Evolutionary conservation across 2,888 invertebrate species (phyloP), one percentile per base, ranked within the genome.

Genomic region (Lordiphosa andalusiaca): DNA sequence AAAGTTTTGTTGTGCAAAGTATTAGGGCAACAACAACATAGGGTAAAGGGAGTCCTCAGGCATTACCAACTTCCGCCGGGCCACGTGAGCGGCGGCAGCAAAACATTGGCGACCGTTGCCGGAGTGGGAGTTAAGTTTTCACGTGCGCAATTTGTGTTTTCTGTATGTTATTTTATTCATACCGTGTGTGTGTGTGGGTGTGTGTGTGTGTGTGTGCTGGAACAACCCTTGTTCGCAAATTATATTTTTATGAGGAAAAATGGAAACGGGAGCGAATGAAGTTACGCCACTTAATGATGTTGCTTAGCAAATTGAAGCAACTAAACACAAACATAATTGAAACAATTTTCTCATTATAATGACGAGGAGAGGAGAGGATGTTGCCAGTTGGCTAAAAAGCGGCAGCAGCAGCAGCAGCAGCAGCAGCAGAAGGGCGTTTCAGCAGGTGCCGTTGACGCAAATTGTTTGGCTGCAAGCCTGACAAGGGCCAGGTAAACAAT

Each of bases 241-340:
- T 76, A 66, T 72, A 77, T 77, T 84, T 81, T 80, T 78, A 80
- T 63, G 74, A 55, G 60, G 39, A 23, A 36, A 35, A 38, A 35
- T 5, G n/a, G 42, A 42, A 6, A 46, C 36, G 56, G 44, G 41
- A 21, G 51, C 50, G 65, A 67, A 77, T 73, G 71, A 81, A 76
- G 81, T 80, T 80, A 69, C 65, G 78, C 59, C 73, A 82, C 73
- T 78, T 80, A 80, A 80, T 84, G 84, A 84, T 84, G 80, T 80
- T 80, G 80, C 84, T 84, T 82, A 84, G 84, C 80, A 80, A 80
- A 84, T 84, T 84, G 75, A 74, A 84, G 83, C 74, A 84, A 84
- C 80, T 80, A 80, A 80, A 82, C 82, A 78, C 80, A 82, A 80
- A 84, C 80, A 80, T 80, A 80, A 80, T 84, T 80, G 82, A 80